A percentile compares a stretch with the other conserved stretches of the same genome.
Evolutionary conservation across 64 coral and sea anemone genomes (phyloP).

Genomic region (Orbicella faveolata): DNA sequence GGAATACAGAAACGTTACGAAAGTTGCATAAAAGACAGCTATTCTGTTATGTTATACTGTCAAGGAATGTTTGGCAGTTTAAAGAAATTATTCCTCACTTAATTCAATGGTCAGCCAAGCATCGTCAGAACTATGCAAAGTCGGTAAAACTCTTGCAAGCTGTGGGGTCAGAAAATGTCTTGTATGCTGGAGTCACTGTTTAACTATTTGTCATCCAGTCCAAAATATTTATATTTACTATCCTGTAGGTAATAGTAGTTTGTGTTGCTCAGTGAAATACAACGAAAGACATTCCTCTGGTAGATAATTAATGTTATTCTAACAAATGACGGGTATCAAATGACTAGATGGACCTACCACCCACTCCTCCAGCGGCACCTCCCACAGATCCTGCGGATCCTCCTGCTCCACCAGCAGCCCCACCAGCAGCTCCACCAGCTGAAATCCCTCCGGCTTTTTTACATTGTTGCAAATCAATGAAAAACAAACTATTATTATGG

Average conservation of each 20-base stretch:
- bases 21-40: no score
- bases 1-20: no score
- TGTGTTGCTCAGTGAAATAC: no score
- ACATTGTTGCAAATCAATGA: background rate
- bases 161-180: background rate
- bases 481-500: no score
- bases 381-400: background rate
- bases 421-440: background rate
- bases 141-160: background rate
- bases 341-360: background rate
- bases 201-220: background rate
- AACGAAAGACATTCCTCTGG: no score
- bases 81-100: background rate
- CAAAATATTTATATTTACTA: no score
- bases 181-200: background rate
- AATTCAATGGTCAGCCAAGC: background rate
- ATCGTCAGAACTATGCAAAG: background rate
- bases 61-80: background rate
- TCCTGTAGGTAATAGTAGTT: no score
- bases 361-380: background rate
- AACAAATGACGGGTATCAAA: background rate
- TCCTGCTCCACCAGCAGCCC: background rate
- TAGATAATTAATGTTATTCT: no score
- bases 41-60: background rate
- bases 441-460: slow-evolving; percentile 6